These are phyloP conservation scores for Zygogramma bicolorata DNA, from an alignment of 2,888 invertebrate genomes.

Conservation along the genomic window DNA sequence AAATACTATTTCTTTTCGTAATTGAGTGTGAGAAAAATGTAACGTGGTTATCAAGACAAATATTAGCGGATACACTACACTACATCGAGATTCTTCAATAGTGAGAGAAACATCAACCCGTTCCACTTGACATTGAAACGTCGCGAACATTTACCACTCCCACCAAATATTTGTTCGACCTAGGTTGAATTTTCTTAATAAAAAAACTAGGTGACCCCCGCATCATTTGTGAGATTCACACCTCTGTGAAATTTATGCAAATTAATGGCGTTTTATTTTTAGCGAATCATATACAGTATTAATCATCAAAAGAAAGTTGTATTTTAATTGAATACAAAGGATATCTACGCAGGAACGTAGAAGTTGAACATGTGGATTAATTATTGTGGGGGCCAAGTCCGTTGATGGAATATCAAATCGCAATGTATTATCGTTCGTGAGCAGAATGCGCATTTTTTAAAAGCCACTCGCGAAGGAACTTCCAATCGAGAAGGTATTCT, in stretches of 20 bases:
- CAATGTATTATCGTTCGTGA: not conserved
- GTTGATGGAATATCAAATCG: not conserved
- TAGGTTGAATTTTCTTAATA: not conserved
- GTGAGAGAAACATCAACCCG: too few species aligned
- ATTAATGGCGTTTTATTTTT: not conserved
- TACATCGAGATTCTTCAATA: too few species aligned
- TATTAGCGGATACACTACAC: too few species aligned
- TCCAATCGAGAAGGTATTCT: not conserved
- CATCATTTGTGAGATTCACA: slow-evolving; percentile 9
- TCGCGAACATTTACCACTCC: not conserved
- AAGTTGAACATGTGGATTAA: not conserved
- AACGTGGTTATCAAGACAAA: too few species aligned
- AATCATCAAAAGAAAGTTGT: slow-evolving; percentile 7
- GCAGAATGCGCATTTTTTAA: not conserved
- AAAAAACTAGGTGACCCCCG: slow-evolving; percentile 6
- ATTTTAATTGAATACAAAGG: slow-evolving; percentile 2
- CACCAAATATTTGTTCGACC: not conserved
- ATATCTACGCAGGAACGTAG: not conserved
- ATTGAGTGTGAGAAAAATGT: too few species aligned
- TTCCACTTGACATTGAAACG: too few species aligned
- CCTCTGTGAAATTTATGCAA: slow-evolving; percentile 8
- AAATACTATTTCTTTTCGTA: too few species aligned
- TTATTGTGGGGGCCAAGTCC: not conserved
- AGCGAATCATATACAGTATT: not conserved
- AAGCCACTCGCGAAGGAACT: not conserved